Percentiles rank a stretch among this genome's conserved stretches.
These are phyloP conservation scores for Bathynomus jamesi DNA, from an alignment of 1,140 invertebrate species.

Conservation along the genomic window DNA sequence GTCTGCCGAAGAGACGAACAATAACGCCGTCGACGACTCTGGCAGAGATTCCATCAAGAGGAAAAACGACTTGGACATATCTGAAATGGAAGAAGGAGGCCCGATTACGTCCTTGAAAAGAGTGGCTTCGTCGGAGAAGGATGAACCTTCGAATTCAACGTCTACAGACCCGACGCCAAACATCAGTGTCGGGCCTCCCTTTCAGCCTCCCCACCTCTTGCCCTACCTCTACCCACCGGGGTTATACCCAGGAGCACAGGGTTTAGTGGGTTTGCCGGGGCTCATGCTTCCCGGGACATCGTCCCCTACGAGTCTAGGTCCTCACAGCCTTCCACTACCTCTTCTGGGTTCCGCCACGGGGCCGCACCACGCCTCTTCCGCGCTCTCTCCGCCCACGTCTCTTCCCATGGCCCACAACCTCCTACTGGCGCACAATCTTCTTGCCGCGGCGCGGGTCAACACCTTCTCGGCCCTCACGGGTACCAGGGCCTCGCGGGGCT, in stretches of 20 bases:
- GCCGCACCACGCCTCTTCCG: slow-evolving; percentile 18
- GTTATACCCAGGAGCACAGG: slow-evolving; percentile 56
- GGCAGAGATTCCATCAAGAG: slow-evolving; percentile 31
- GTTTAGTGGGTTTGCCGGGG: slow-evolving; percentile 53
- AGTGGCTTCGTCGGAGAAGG: slow-evolving; percentile 26
- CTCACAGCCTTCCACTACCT: slow-evolving; percentile 22
- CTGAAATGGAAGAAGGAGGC: slow-evolving; percentile 30
- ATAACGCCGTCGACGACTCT: slow-evolving; percentile 32
- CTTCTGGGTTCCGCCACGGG: slow-evolving; percentile 27
- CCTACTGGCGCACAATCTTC: slow-evolving; percentile 38
- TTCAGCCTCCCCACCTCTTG: slow-evolving; percentile 66
- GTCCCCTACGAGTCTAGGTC: slow-evolving; percentile 34
- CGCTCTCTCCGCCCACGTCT: slow-evolving; percentile 27
- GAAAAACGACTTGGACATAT: slow-evolving; percentile 28
- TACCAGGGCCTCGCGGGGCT: slow-evolving; percentile 38
- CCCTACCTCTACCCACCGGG: slow-evolving; percentile 80
- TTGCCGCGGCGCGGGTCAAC: slow-evolving; percentile 50
- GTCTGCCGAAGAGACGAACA: slow-evolving; percentile 35
- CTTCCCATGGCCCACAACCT: slow-evolving; percentile 35
- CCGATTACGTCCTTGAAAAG: slow-evolving; percentile 31
- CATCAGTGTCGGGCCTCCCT: slow-evolving; percentile 76
- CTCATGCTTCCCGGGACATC: slow-evolving; percentile 37
- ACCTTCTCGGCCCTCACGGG: slow-evolving; percentile 38
- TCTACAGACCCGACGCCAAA: slow-evolving; percentile 46
- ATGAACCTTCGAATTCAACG: slow-evolving; percentile 23